Evolutionary conservation across 2,888 invertebrate genomes (phyloP), one percentile per base, ranked within the genome.

Genomic region (Eupeodes luniger): DNA sequence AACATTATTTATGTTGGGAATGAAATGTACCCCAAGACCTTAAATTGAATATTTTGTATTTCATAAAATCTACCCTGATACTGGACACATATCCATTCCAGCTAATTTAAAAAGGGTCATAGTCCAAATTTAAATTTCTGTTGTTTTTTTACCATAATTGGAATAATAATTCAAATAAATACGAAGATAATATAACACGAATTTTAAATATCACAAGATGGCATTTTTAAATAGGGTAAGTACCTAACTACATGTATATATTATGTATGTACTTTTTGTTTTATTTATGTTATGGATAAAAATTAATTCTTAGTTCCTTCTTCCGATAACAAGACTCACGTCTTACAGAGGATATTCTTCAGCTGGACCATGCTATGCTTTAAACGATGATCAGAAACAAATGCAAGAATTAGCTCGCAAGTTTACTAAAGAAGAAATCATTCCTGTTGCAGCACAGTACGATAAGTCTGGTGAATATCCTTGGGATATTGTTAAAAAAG

Each of bases 401-500:
- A 91, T 94, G 84, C 93, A 93, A 84, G 92, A 91, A 11, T 78
- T 93, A 75, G 92, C 94, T 0, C 92, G 97, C 49, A 99, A 99
- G 94, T 99, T 99, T 94, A 95, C 97, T 0, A 95, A 95, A 82
- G 99, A 99, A 91, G 99, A 99, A 94, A 97, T 99, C 89, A 95
- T 98, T 78, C 99, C 99, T 0, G 96, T 96, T 67, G 99, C 99
- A 1, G 96, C 97, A 0, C 96, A 99, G 81, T 96, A 97, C 93
- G 99, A 99, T 94, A 96, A 95, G 93, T 96, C 96, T 72, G 99
- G 99, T 89, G 97, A 98, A 94, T 99, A 97, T 94, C 99, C 99
- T 0, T 98, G 97, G 98, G 98, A 98, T 11, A 95, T 99, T 82
- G 95, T 99, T 19, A 99, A 99, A 94, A 98, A 99, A 93, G 98